Evolutionary conservation across 2,888 invertebrate genomes (phyloP).

Genomic region (Linyphia triangularis): DNA sequence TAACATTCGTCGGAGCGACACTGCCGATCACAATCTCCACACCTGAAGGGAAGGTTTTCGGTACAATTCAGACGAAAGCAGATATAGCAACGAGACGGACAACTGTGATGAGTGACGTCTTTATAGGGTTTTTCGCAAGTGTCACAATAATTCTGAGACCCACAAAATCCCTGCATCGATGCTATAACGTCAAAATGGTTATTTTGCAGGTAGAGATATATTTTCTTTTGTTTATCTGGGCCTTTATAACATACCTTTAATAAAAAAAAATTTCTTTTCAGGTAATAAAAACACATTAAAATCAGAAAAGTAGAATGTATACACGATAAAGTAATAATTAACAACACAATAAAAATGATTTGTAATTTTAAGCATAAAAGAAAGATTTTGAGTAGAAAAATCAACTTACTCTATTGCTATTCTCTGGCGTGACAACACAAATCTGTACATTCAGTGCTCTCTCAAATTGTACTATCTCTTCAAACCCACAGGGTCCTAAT

Average conservation of each 20-base stretch:
- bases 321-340: no score
- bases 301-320: no score
- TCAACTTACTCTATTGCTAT: neutral
- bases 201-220: conserved; percentile 2
- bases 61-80: neutral
- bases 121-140: neutral
- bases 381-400: neutral
- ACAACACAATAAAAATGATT: no score
- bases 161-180: neutral
- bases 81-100: neutral
- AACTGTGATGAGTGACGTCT: neutral
- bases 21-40: conserved; percentile 14
- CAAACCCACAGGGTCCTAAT: neutral
- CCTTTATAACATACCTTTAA: conserved; percentile 6
- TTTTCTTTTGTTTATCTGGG: neutral
- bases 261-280: neutral
- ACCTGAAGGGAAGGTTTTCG: neutral
- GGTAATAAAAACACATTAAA: neutral
- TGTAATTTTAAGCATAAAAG: no score
- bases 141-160: neutral
- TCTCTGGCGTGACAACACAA: neutral
- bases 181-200: conserved; percentile 4
- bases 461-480: neutral
- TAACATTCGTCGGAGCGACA: neutral
- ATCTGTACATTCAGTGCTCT: neutral